Evolutionary conservation across 2,888 invertebrate species (phyloP), one percentile per base, ranked within the genome.

Genomic region (Ditula angustiorana): DNA sequence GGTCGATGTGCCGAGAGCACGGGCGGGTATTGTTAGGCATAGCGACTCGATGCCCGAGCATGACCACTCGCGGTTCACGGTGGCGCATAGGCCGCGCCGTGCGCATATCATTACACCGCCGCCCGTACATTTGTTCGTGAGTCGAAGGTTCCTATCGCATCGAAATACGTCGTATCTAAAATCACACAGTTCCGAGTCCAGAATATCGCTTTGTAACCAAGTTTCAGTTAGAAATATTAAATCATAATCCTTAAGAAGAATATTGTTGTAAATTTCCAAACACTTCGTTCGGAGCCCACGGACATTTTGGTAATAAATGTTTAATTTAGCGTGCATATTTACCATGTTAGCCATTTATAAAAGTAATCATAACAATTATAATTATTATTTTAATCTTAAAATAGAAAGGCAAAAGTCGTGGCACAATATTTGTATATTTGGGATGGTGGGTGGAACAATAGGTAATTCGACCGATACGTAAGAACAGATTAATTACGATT

Each of bases 151-250:
- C n/a, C n/a, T n/a, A 35, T 52, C 35, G n/a, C 52, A 35, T 2
- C 52, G 52, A 30, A 50, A 50, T 19, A 30, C 50, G 11, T 50
- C 50, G 19, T 50, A 50, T 5, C 50, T 50, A 30, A 52, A 35
- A 35, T 35, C 52, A 19, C 52, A 52, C n/a, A 52, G 4, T 33
- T 52, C 52, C 5, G 52, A 33, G 21, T 52, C 33, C 5, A 52
- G 33, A 33, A 52, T 52, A 19, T 52, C 52, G 2, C 10, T 21
- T 2, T 33, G 52, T 4, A 33, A n/a, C n/a, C n/a, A n/a, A n/a
- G n/a, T n/a, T n/a, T n/a, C n/a, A n/a, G n/a, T n/a, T n/a, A n/a
- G n/a, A 10, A 50, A 50, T 30, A 50, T 30, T 2, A 50, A 19
- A 11, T 52, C 52, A 19, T 52, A 33, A 52, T 52, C 33, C 11